Evolutionary conservation across 1,140 invertebrate species (phyloP).

Genomic region (Yoshiicerus persimilis): DNA sequence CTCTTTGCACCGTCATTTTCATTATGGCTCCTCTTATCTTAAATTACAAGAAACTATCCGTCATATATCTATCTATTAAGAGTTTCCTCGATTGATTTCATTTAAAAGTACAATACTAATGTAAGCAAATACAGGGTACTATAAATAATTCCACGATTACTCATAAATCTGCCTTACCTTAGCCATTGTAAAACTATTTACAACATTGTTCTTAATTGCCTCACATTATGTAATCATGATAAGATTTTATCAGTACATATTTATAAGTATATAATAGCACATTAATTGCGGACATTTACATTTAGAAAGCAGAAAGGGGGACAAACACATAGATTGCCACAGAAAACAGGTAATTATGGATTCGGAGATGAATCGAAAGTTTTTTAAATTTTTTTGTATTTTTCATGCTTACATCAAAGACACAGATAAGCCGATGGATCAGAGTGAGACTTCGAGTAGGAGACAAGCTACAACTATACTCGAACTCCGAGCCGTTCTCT

Average conservation of each 20-base stretch:
- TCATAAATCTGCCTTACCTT: no score
- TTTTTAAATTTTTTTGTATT: background rate
- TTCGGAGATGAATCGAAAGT: background rate
- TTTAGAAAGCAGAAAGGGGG: background rate
- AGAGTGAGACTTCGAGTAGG: background rate
- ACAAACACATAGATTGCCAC: background rate
- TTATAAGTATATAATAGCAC: no score
- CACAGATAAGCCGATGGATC: background rate
- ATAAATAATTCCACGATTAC: no score
- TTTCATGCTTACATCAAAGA: constrained; percentile 9
- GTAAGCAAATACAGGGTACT: no score
- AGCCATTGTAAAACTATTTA: no score
- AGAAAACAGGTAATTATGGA: background rate
- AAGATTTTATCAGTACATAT: no score
- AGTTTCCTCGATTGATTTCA: no score
- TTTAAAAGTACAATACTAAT: no score
- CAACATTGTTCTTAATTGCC: no score
- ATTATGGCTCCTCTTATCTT: constrained; percentile 10
- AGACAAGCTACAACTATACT: background rate
- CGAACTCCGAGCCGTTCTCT: background rate
- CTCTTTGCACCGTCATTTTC: background rate
- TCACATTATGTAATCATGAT: no score
- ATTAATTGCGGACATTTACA: background rate
- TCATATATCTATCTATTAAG: background rate
- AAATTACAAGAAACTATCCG: background rate